Percentiles rank a stretch among this genome's conserved stretches.
Evolutionary conservation across 2,797 vertebrate genomes (phyloP).

Genomic region (Neosalanx taihuensis): DNA sequence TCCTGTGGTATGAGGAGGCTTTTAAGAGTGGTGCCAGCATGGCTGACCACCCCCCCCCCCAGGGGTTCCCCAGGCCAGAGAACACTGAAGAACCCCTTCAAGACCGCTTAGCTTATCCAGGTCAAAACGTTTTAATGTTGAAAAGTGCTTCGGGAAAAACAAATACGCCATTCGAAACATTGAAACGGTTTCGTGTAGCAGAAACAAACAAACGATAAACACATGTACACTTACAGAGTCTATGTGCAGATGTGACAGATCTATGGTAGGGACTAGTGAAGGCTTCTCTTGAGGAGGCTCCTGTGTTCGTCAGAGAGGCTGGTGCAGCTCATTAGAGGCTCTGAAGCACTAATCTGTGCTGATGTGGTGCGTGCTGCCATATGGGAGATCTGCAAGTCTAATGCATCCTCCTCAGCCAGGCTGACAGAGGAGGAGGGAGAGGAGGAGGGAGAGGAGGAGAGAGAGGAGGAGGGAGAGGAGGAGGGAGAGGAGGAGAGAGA

Average conservation of each 20-base stretch:
- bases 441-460: neutral
- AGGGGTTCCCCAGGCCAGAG: too few relatives aligned
- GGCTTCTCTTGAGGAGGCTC: too few relatives aligned
- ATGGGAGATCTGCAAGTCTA: conserved; percentile 34
- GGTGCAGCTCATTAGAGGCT: neutral
- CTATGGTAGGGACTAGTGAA: too few relatives aligned
- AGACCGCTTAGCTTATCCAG: too few relatives aligned
- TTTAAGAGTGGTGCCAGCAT: conserved; percentile 25
- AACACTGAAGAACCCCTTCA: too few relatives aligned
- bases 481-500: conserved; percentile 11
- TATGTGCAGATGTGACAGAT: too few relatives aligned
- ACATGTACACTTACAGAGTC: too few relatives aligned
- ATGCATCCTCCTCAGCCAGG: conserved; percentile 1
- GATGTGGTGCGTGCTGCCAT: conserved; percentile 8
- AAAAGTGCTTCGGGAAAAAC: too few relatives aligned
- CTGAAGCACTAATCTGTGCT: neutral
- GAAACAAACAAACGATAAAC: too few relatives aligned
- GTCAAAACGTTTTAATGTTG: too few relatives aligned
- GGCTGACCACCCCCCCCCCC: neutral
- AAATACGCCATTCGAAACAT: too few relatives aligned
- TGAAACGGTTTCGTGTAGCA: too few relatives aligned
- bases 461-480: conserved; percentile 11
- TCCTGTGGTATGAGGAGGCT: conserved; percentile 31
- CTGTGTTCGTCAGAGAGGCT: neutral
- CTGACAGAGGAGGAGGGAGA: neutral